Evolutionary conservation across 2,797 vertebrate species (phyloP), one percentile per base, ranked within the genome.

Genomic region (Syngnathus rostellatus): DNA sequence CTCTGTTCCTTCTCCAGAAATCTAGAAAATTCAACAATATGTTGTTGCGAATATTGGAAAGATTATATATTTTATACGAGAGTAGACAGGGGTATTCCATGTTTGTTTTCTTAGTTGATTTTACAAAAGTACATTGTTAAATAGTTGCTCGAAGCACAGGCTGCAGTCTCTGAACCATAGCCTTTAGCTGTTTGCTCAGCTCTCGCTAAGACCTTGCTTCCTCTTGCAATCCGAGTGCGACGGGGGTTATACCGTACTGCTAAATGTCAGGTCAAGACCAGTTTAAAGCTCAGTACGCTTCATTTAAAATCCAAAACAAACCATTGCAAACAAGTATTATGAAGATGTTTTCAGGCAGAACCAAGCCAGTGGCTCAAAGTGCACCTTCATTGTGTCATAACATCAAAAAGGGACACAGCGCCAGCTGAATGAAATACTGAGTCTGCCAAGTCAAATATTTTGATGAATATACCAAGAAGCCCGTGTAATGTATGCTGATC

Each of bases 71-170:
- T 25, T 69, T 68, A 23, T 21, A 74, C 5, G 65, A 51, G 46
- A 61, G 37, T 31, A 73, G 69, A 50, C 63, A 43, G 62, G 58
- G 41, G 66, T 43, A 7, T 25, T 66, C 40, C 12, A 9, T 75
- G 67, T 69, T 67, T 71, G 69, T 76, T 71, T 67, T 75, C 8
- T 23, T 76, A 63, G 68, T 62, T 62, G 16, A 58, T 17, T 38
- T 58, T 38, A 17, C 55, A 17, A 58, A 38, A 12, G 38, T 7
- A 11, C 54, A 38, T 19, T 7, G 14, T 59, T 59, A 59, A 59
- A 59, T 38, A 17, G 19, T 38, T 39, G 31, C 16, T 5, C 9
- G 57, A 59, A 8, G 57, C 37, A 59, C 14, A 8, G 57, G 16
- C 57, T 59, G 37, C 38, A 17, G 57, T 7, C 57, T 59, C 38